Base-by-base conservation (phyloP, 2,797 vertebrate species). In the Manis pentadactyla region DNA sequence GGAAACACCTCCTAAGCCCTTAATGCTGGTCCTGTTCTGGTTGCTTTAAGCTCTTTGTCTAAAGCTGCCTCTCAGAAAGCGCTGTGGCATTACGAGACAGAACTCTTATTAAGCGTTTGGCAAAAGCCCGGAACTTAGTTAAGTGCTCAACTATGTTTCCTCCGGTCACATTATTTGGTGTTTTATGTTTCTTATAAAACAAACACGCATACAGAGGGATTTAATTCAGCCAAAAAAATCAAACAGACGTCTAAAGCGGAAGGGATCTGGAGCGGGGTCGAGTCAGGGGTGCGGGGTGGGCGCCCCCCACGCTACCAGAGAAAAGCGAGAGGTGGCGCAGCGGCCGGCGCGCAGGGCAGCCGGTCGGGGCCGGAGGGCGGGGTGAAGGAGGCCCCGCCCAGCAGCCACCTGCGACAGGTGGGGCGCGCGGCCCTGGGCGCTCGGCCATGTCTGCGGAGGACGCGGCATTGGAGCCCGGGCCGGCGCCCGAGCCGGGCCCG, bases 381-480 rank as follows among this genome's bases (percentile, higher is more conserved):
- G 34, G 31, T 2, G 39, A 7, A 3, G 31, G 63, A 90, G 29
- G 74, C 93, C 57, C 51, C 39, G 63, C 96, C 96, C 53, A 2
- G 39, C 37, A 4, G 57, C 86, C 92, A 97, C 97, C 97, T 94
- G 97, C 93, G 96, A 93, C 97, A 98, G 98, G 98, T 98, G 97
- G 95, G 93, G 90, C 63, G 83, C 57, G 13, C 18, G 23, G 91
- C 66, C 73, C 59, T 39, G 9, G 83, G 90, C 59, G 11, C 79
- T 95, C 89, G 75, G 94, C 95, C 95, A 97, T 97, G 96, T 84
- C 97, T 34, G 71, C 73, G 19, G 83, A 77, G 87, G 66, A 66
- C 66, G 14, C 83, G 0, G 66, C 73, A 42, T 87, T 31, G 0
- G 49, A 4, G 34, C 7, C 21, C 0, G 34, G 59, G 73, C 27